These are phyloP conservation scores for Atrichornis clamosus DNA, from an alignment of 2,113 vertebrate genomes.

Conservation along the genomic window DNA sequence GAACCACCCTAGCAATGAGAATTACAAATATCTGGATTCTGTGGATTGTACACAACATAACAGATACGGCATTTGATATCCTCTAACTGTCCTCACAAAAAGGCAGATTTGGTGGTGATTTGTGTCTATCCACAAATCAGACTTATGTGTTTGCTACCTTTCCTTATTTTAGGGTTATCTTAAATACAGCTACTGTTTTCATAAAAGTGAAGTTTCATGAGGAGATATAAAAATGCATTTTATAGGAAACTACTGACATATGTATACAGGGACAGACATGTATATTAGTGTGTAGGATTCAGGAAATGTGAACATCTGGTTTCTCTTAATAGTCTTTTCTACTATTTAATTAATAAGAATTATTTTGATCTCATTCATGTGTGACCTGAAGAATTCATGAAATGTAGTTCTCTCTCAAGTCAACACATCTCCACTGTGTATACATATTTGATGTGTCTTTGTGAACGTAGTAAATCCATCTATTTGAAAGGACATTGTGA, in stretches of 20 bases:
- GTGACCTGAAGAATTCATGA: conserved; percentile 7
- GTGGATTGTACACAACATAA: not conserved
- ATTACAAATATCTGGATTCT: not conserved
- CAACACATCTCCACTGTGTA: conserved; percentile 22
- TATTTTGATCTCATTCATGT: conserved; percentile 12
- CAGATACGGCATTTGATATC: not conserved
- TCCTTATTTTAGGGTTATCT: not conserved
- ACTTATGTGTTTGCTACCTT: not conserved
- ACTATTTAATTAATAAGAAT: conserved; percentile 8
- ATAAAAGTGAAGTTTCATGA: not conserved
- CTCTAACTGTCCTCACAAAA: not conserved
- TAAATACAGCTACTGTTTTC: not conserved
- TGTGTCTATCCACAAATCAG: not conserved
- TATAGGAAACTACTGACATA: not conserved
- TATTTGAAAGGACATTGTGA: conserved; percentile 53
- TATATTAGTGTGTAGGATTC: not conserved
- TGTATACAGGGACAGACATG: not conserved
- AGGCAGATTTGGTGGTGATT: not conserved
- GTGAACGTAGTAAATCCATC: conserved; percentile 47
- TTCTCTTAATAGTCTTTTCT: conserved; percentile 12
- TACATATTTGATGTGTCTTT: not conserved
- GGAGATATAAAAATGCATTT: not conserved
- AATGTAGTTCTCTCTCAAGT: not conserved
- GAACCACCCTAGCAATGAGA: not conserved
- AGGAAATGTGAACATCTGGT: conserved; percentile 13